Evolutionary conservation across 2,797 vertebrate genomes (phyloP).

Genomic region (Malurus splendens): DNA sequence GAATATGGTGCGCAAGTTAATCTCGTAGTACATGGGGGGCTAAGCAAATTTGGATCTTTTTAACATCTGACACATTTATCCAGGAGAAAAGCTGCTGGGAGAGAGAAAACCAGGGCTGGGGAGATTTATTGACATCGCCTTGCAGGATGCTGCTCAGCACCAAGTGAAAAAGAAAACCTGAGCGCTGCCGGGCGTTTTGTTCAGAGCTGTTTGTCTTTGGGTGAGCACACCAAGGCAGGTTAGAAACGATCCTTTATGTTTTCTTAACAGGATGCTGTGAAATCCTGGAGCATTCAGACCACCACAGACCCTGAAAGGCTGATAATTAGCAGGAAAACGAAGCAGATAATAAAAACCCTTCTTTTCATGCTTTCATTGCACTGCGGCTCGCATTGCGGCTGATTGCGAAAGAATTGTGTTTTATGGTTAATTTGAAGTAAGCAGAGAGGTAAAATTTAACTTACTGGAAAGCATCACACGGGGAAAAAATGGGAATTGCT

Average conservation of each 20-base stretch:
- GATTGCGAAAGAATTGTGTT: neutral
- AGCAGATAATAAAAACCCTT: neutral
- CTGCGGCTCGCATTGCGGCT: neutral
- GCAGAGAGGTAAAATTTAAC: constrained; percentile 43
- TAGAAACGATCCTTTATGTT: neutral
- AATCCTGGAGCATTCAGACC: neutral
- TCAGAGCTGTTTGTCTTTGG: neutral
- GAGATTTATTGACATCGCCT: constrained; percentile 21
- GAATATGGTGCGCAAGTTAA: constrained; percentile 9
- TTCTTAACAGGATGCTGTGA: neutral
- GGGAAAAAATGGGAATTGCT: neutral
- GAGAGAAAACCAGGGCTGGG: neutral
- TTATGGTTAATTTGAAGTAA: constrained; percentile 33
- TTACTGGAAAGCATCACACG: neutral
- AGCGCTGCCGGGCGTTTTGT: neutral
- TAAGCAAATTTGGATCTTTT: constrained; percentile 1
- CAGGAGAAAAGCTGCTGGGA: neutral
- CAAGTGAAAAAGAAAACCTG: neutral
- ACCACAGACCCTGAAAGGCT: neutral
- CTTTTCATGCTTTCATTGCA: neutral
- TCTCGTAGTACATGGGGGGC: neutral
- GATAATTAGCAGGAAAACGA: constrained; percentile 32
- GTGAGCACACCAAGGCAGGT: neutral
- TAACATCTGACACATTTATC: neutral
- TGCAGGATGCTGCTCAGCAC: neutral